Conservation (phyloP, 2,888 invertebrate genomes). For the Pristionchus maxplancki region DNA sequence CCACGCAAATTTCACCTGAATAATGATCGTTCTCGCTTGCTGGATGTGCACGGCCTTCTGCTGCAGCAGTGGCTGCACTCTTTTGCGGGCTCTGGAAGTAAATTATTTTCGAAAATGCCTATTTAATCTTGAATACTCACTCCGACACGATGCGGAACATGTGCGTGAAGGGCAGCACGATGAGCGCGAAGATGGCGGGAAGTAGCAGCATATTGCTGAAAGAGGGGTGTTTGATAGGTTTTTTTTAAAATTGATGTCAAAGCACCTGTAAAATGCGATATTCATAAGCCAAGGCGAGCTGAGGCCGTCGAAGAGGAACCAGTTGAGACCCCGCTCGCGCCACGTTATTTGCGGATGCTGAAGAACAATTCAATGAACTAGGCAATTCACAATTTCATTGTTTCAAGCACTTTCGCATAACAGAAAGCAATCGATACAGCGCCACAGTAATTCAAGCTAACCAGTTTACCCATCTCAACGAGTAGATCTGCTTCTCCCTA, state of each 20-base stretch:
- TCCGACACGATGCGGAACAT: background rate
- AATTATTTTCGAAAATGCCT: too few relatives aligned
- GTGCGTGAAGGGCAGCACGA: background rate
- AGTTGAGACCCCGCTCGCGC: background rate
- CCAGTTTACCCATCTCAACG: background rate
- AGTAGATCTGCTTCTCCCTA: background rate
- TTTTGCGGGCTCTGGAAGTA: background rate
- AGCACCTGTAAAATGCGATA: background rate
- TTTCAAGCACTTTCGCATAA: too few relatives aligned
- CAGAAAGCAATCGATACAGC: too few relatives aligned
- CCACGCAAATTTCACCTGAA: background rate
- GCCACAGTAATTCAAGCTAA: too few relatives aligned
- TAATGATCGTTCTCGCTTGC: background rate
- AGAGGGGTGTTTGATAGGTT: too few relatives aligned
- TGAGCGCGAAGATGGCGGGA: background rate
- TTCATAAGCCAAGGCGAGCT: background rate
- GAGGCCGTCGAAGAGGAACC: background rate
- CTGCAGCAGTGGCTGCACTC: background rate
- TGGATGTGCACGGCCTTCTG: background rate
- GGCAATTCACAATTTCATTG: too few relatives aligned
- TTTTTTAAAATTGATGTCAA: background rate
- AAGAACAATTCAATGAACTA: too few relatives aligned
- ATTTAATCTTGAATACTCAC: background rate
- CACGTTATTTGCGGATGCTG: background rate
- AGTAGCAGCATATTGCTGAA: background rate